phyloP scores from a whole-genome alignment of 2,113 vertebrate species.

The Aptenodytes patagonicus region DNA sequence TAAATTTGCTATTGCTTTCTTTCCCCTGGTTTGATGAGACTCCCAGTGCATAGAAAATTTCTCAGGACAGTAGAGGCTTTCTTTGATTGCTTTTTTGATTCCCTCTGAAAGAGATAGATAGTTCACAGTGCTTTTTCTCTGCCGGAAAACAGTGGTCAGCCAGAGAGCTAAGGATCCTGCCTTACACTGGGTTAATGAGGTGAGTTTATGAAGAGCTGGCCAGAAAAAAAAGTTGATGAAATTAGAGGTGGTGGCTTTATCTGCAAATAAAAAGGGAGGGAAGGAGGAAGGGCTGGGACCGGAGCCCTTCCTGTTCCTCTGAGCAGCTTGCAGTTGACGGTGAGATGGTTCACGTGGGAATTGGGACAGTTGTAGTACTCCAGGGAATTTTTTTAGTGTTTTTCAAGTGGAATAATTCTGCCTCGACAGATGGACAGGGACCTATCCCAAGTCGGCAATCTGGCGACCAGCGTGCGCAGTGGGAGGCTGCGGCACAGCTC shows the following conservation, averaged over 20 bases:
- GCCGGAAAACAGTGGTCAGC: background rate
- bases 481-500: background rate
- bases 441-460: background rate
- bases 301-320: background rate
- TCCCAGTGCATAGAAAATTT: constrained; percentile 49
- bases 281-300: background rate
- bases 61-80: constrained; percentile 26
- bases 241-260: background rate
- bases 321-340: background rate
- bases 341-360: background rate
- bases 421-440: background rate
- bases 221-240: background rate
- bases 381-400: background rate
- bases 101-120: background rate
- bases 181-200: background rate
- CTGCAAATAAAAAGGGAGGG: background rate
- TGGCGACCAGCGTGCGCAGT: background rate
- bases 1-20: constrained; percentile 52
- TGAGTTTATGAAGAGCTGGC: background rate
- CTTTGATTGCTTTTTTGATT: constrained; percentile 51
- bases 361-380: background rate
- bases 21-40: constrained; percentile 48
- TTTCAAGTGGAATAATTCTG: background rate
- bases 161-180: background rate
- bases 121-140: background rate